A percentile compares a stretch with the other conserved stretches of the same genome.
These are phyloP conservation scores for Apolygus lucorum DNA, from an alignment of 1,140 invertebrate genomes.

Conservation along the genomic window DNA sequence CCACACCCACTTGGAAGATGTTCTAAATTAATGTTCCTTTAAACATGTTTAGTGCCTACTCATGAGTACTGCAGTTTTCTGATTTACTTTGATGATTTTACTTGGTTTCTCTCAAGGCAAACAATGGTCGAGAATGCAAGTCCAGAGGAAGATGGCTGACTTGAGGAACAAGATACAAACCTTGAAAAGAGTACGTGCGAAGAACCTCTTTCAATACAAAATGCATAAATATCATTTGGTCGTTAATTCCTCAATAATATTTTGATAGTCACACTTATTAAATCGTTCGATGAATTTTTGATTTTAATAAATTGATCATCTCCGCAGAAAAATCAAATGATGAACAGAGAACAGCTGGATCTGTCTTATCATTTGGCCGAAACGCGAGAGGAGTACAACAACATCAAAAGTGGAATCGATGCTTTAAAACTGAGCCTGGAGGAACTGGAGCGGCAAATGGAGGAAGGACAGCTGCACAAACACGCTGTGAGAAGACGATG, in stretches of 20 bases:
- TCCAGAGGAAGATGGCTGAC: conserved; percentile 46
- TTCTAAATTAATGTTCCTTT: too few species aligned
- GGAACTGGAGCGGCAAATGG: conserved; percentile 32
- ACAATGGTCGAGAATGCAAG: conserved; percentile 37
- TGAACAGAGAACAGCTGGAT: conserved; percentile 29
- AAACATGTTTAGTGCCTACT: too few species aligned
- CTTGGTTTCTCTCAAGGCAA: conserved; percentile 36
- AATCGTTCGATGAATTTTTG: not conserved
- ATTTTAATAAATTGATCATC: conserved; percentile 23
- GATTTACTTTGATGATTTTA: too few species aligned
- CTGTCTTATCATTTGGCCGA: conserved; percentile 22
- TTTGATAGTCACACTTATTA: not conserved
- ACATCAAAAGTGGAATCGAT: conserved; percentile 1
- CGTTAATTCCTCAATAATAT: not conserved
- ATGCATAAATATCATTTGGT: not conserved
- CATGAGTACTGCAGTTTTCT: too few species aligned
- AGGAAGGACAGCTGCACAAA: conserved; percentile 33
- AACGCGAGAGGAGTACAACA: not conserved
- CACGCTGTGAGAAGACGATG: conserved; percentile 32
- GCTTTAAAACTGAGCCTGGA: conserved; percentile 6
- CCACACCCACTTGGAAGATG: too few species aligned
- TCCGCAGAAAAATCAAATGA: conserved; percentile 26
- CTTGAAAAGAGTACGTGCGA: conserved; percentile 41
- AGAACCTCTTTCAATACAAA: not conserved
- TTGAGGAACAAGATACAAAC: conserved; percentile 48